Percentiles rank a stretch among this genome's conserved stretches.
These are phyloP conservation scores for Diprion similis DNA, from an alignment of 1,140 invertebrate genomes.

Conservation along the genomic window DNA sequence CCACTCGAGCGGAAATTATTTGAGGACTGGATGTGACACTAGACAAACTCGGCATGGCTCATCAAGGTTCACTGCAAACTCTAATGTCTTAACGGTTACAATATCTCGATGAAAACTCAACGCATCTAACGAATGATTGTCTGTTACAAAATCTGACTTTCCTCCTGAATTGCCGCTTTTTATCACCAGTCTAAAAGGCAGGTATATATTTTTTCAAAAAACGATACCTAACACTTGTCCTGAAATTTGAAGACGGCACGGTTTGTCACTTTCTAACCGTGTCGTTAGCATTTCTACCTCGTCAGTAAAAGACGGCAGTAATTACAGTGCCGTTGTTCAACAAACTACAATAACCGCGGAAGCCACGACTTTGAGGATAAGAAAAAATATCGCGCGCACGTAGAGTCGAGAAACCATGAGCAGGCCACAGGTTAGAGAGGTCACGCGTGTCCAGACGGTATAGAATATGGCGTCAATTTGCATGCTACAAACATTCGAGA, in stretches of 20 bases:
- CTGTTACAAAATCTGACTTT: no score
- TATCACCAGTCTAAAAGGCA: no score
- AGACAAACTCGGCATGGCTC: conserved; percentile 20
- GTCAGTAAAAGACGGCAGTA: background rate
- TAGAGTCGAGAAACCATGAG: background rate
- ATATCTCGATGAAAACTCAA: no score
- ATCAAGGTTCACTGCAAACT: background rate
- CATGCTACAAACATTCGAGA: background rate
- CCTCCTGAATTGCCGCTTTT: no score
- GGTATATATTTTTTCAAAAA: no score
- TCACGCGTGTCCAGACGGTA: background rate
- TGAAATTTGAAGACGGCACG: background rate
- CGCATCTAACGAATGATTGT: no score
- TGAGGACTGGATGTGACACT: conserved; percentile 48
- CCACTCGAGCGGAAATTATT: conserved; percentile 47
- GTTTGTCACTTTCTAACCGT: background rate
- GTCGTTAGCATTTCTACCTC: background rate
- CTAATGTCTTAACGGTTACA: background rate
- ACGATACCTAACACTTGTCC: no score
- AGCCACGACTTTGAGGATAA: background rate
- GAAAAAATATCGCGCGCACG: conserved; percentile 7
- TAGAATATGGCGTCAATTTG: background rate
- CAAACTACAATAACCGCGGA: background rate
- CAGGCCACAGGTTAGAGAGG: background rate
- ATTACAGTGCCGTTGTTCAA: background rate